phyloP scores from a whole-genome alignment of 2,797 vertebrate species.

The Buphagus erythrorhynchus region DNA sequence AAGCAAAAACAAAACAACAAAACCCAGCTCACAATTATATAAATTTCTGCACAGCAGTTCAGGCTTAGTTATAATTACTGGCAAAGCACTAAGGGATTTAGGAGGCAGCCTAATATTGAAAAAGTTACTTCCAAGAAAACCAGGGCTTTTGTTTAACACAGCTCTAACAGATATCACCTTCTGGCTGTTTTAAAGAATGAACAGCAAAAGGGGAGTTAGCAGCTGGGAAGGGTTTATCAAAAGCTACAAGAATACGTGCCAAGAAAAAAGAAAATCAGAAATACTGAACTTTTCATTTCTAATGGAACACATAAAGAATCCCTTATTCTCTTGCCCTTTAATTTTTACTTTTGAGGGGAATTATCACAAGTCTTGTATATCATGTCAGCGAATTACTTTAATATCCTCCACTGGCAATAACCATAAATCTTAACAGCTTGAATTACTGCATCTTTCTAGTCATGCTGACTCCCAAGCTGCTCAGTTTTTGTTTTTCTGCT shows the following conservation, averaged over 20 bases:
- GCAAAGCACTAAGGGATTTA: not conserved
- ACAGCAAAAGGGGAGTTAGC: not conserved
- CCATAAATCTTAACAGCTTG: constrained; percentile 44
- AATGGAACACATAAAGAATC: not conserved
- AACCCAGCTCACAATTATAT: not conserved
- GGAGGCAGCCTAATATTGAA: not conserved
- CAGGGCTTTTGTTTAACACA: not conserved
- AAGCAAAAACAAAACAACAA: not conserved
- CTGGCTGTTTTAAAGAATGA: not conserved
- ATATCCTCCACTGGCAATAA: not conserved
- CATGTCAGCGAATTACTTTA: not conserved
- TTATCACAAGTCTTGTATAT: not conserved
- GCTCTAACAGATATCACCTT: not conserved
- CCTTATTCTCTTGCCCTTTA: not conserved
- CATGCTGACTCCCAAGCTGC: constrained; percentile 48
- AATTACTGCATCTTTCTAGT: constrained; percentile 9
- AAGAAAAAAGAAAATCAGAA: not conserved
- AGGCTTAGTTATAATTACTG: not conserved
- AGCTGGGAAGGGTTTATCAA: constrained; percentile 13
- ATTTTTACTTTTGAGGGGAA: not conserved
- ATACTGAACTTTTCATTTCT: not conserved
- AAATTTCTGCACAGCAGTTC: not conserved
- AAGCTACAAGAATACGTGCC: not conserved
- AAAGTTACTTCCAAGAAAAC: constrained; percentile 11
- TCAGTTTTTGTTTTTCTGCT: constrained; percentile 32